Evolutionary conservation across 2,888 invertebrate species (phyloP), one percentile per base, ranked within the genome.

Genomic region (Spisula solida): DNA sequence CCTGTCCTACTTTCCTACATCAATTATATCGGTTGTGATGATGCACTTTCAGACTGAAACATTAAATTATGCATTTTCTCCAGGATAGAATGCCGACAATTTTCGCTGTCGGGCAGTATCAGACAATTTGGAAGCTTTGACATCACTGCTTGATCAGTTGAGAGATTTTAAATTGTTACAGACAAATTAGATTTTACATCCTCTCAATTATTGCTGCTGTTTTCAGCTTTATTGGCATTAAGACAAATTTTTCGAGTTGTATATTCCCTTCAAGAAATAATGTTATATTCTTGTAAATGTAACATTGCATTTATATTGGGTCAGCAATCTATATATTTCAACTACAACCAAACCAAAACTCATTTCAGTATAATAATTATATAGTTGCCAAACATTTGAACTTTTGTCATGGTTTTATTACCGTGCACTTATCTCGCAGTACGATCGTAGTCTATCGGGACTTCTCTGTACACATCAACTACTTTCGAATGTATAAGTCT

Each of bases 171-270:
- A 41, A 41, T 41, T 66, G 60, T 66, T 25, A 66, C 60, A 66
- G 25, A 66, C 60, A 66, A 66, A 66, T 66, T n/a, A n/a, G 60
- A 66, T 66, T 66, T n/a, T 66, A 25, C 25, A 66, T 25, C 60
- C n/a, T 12, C 25, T 8, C 25, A 66, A n/a, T 66, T 25, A 66
- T 25, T 66, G 60, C 60, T 1, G 8, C 60, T 25, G 25, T 66
- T 66, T 66, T 25, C 60, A 66, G 10, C 0, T 25, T 25, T 66
- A 66, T 66, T 66, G n/a, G 60, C 25, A n/a, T 6, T 66, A 1
- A 66, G 20, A 66, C 60, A 66, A 66, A 25, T 66, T 66, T 25
- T 25, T 25, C 10, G 6, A 25, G 60, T 41, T 66, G 25, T 25
- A 25, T 25, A 25, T 66, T 66, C 25, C 60, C 25, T 66, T 25